Base-by-base conservation (phyloP, 2,888 invertebrate species). In the Papilio gigon region DNA sequence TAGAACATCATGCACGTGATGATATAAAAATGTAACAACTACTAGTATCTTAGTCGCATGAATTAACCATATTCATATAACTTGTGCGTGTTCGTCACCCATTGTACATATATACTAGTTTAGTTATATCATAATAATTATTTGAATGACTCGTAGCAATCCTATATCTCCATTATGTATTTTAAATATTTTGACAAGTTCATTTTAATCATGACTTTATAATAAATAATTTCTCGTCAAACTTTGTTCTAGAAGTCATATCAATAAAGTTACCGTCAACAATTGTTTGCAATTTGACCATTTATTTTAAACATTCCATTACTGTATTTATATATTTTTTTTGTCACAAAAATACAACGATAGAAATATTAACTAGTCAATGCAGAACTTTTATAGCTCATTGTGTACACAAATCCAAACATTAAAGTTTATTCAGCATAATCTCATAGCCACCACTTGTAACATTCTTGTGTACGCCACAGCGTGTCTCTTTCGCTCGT, bases 71-170 rank as follows among this genome's bases (percentile, higher is more conserved):
- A 44, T 59, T 35, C 50, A 14, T 64, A 59, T 56, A 56, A 56
- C 20, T 37, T 12, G n/a, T 64, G 30, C 27, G 20, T 53, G 44
- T 9, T 50, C 14, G 53, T 67, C 53, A 25, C 35, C 12, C 8
- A 59, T 40, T 69, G 65, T 65, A 69, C 60, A 68, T 65, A 68
- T 25, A 64, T 56, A 14, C 17, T 59, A 35, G 40, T 68, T 68
- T 53, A 64, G 47, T 50, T 50, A 37, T 60, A 50, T n/a, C 22
- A 44, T 33, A 22, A 42, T 64, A 50, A 27, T 37, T 37, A 59
- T 27, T 63, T 12, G 4, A 42, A 25, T 60, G 50, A 65, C 33
- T 65, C 33, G 14, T 40, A 68, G 25, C 17, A 42, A 20, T 6
- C 12, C 35, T 47, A 12, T 64, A 64, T 50, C 30, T 40, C 40